Evolutionary conservation across 1,140 invertebrate genomes (phyloP).

Genomic region (Oncopodura yosiiana): DNA sequence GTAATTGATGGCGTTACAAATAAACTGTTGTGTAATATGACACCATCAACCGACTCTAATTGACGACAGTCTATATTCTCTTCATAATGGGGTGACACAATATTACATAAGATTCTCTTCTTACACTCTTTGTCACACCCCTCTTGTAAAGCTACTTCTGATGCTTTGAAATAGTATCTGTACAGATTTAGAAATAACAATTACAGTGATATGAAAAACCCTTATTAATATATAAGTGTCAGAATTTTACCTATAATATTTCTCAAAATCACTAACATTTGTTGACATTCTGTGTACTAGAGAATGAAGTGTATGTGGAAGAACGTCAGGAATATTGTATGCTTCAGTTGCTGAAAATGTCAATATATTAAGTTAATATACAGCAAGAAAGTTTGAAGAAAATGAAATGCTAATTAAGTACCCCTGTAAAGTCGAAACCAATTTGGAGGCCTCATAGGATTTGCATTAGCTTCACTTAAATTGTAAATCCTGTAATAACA

Average conservation of each 20-base stretch:
- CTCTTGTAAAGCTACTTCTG: conserved; percentile 26
- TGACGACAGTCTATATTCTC: conserved; percentile 31
- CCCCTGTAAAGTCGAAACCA: conserved; percentile 44
- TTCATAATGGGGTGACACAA: conserved; percentile 34
- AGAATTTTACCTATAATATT: conserved; percentile 20
- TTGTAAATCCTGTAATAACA: too few relatives aligned
- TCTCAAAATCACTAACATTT: conserved; percentile 18
- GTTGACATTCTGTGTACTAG: conserved; percentile 29
- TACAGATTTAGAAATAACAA: neutral
- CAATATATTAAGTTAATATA: too few relatives aligned
- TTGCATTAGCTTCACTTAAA: conserved; percentile 46
- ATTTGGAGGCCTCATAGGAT: conserved; percentile 35
- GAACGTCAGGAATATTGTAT: conserved; percentile 25
- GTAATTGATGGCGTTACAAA: conserved; percentile 1
- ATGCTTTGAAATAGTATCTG: conserved; percentile 35
- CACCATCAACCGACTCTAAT: conserved; percentile 14
- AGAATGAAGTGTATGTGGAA: conserved; percentile 22
- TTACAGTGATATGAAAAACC: neutral
- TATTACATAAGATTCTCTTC: conserved; percentile 33
- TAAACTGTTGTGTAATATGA: conserved; percentile 14
- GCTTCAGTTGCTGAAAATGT: conserved; percentile 33
- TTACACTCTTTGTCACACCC: conserved; percentile 35
- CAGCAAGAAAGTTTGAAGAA: neutral
- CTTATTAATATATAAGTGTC: neutral
- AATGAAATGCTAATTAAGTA: conserved; percentile 36